Base-by-base conservation (phyloP, 2,113 vertebrate species). In the Equus quagga region DNA sequence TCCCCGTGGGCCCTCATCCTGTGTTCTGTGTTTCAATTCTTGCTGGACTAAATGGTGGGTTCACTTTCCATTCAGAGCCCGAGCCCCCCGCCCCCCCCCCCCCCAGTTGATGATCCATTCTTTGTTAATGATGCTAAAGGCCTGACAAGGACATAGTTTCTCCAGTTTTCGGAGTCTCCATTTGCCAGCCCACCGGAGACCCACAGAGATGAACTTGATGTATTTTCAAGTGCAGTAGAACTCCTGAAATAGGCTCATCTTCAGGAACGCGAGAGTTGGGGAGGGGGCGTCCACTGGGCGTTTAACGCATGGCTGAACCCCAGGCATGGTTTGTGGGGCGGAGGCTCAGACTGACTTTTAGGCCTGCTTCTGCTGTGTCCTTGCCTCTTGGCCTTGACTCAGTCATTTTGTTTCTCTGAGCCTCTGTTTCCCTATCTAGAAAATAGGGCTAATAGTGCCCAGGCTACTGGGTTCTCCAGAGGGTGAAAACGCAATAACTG, bases 221-320 rank as follows among this genome's bases (percentile, higher is more conserved):
- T 70, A n/a, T 62, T 88, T 75, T 7, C 0, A 0, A 75, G 26
- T 36, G 36, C 8, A 4, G 1, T 36, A 8, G 44, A 83, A 87
- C 4, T 75, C 58, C 36, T 5, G 44, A 72, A 70, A 75, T 9
- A 1, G 9, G 33, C 93, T 92, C 9, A 24, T 44, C 26, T 56
- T 81, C 36, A 75, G 46, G 62, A 75, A 19, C 1, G 0, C 36
- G 80, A 72, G 33, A 12, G n/a, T 51, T 58, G 28, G 21, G 41
- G 8, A 3, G 31, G 18, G 21, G 6, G 31, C 18, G 15, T 8
- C 6, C 12, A 4, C 18, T 58, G 76, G 51, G 46, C 44, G 9
- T 11, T 24, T 18, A 14, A 1, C 0, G 6, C 0, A 0, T 14
- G 4, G 2, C 17, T 26, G 1, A 0, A 12, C 11, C 33, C 69